Conservation (phyloP, 2,888 invertebrate genomes). For the Stenodema calcarata region DNA sequence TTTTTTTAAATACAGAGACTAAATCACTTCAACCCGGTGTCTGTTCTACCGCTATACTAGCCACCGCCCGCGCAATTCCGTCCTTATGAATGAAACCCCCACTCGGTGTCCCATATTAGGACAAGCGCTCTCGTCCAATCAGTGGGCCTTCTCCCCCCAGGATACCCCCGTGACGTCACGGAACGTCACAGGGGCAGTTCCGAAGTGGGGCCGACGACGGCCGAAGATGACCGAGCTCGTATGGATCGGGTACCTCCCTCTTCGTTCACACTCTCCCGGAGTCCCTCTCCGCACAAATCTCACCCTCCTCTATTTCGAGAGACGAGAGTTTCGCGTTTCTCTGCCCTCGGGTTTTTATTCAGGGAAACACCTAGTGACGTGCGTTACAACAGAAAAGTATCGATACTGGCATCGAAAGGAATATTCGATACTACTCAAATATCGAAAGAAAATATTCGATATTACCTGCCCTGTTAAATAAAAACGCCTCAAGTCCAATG, state of each 20-base stretch:
- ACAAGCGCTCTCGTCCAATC: conserved; percentile 52
- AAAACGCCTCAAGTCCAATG: too few species aligned
- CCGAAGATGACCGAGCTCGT: background rate
- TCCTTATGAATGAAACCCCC: conserved; percentile 81
- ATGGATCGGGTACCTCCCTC: conserved; percentile 12
- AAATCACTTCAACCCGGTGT: conserved; percentile 29
- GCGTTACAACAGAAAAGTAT: too few species aligned
- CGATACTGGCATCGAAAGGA: too few species aligned
- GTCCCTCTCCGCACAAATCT: background rate
- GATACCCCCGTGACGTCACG: conserved; percentile 21
- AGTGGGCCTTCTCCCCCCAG: background rate
- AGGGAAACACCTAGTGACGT: background rate
- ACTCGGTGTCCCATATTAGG: conserved; percentile 55
- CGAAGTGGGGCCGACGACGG: background rate
- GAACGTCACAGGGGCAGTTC: background rate
- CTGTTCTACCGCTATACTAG: conserved; percentile 62
- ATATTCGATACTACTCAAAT: too few species aligned
- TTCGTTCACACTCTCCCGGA: background rate
- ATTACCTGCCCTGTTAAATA: too few species aligned
- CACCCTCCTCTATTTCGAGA: background rate
- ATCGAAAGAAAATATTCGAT: too few species aligned
- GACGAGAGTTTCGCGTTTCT: background rate
- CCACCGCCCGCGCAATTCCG: conserved; percentile 73
- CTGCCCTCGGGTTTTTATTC: background rate
- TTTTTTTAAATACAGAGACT: background rate